Evolutionary conservation across 1,140 invertebrate species (phyloP), one percentile per base, ranked within the genome.

Genomic region (Eumaeus atala): DNA sequence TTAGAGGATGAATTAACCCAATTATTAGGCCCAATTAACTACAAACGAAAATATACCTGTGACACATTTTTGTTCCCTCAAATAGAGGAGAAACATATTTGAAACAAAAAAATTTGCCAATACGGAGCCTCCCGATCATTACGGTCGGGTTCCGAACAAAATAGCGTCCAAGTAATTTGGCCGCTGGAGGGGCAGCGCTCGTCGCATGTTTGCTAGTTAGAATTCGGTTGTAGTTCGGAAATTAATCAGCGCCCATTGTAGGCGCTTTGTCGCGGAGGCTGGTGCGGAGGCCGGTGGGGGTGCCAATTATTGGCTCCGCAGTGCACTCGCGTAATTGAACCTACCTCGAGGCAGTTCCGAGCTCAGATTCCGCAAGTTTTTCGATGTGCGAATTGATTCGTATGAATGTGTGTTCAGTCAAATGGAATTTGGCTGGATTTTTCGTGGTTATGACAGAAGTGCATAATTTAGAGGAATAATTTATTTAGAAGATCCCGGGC

Each of bases 191-290:
- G n/a, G n/a, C n/a, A n/a, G n/a, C n/a, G n/a, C n/a, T n/a, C n/a
- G n/a, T n/a, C n/a, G n/a, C n/a, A n/a, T 81, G 79, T 84, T 85
- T 78, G 79, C 74, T 77, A 80, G 79, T 82, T 83, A 80, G 78
- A 78, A 81, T 84, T 85, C 79, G 82, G 79, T 61, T 72, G 78
- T 74, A 85, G 79, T 85, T 82, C 75, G 80, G 74, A 82, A 81
- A 85, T 85, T 83, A 85, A 84, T 85, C 77, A 81, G 76, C 67
- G 73, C 60, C 75, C 71, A 82, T 80, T 82, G 80, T 79, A 75
- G 78, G 62, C 75, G 80, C 78, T 85, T 85, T 84, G 78, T 82
- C 74, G 72, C 72, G 75, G 69, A 70, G 65, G 70, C 70, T 66
- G 70, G 64, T n/a, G n/a, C n/a, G n/a, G n/a, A n/a, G n/a, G n/a